Evolutionary conservation across 2,113 vertebrate genomes (phyloP).

Genomic region (Ameiurus melas): DNA sequence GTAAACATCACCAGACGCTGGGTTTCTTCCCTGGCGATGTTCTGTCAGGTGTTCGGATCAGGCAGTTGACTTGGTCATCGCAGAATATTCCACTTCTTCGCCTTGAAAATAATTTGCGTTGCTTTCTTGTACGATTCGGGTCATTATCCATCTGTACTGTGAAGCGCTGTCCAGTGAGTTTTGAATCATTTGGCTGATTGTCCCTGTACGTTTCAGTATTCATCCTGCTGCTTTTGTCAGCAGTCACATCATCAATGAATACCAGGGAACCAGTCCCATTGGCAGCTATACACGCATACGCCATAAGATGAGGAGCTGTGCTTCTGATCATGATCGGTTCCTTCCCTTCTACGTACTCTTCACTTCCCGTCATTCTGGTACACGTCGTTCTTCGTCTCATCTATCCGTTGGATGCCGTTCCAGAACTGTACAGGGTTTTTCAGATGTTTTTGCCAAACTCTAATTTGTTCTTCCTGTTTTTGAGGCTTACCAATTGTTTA

Average conservation of each 20-base stretch:
- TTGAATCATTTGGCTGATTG: background rate
- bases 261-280: background rate
- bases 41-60: background rate
- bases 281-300: background rate
- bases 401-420: background rate
- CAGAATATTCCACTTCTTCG: background rate
- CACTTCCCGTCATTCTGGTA: background rate
- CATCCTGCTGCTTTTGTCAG: background rate
- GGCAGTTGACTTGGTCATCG: background rate
- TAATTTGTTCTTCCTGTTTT: background rate
- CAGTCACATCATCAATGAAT: background rate
- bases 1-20: background rate
- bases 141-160: background rate
- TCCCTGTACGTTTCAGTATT: background rate
- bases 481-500: background rate
- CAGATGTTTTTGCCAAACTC: background rate
- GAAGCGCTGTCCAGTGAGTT: background rate
- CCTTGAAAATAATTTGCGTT: background rate
- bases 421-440: background rate
- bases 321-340: background rate
- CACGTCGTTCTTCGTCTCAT: background rate
- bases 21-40: background rate
- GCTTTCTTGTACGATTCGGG: background rate
- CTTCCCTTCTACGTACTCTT: background rate
- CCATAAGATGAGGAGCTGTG: background rate